These are phyloP conservation scores for Excalfactoria chinensis DNA, from an alignment of 2,113 vertebrate species.

Conservation along the genomic window DNA sequence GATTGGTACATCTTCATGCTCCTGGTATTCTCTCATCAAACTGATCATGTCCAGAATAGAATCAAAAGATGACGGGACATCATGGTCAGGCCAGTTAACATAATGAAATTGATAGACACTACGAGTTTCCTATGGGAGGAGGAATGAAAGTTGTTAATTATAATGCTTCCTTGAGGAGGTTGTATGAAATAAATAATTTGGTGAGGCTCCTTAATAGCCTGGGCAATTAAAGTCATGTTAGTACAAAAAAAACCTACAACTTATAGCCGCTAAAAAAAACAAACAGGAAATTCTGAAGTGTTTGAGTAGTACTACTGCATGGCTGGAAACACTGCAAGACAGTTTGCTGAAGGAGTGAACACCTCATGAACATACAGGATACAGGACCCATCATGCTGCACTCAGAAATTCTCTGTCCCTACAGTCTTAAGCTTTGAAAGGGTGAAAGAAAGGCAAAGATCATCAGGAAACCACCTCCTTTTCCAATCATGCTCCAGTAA, in stretches of 20 bases:
- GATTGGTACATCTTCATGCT: slow-evolving; percentile 94
- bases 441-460: background rate
- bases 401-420: background rate
- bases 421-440: background rate
- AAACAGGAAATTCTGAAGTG: background rate
- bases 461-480: background rate
- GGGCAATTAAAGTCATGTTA: background rate
- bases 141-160: background rate
- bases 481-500: background rate
- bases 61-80: slow-evolving; percentile 97
- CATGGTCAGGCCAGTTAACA: slow-evolving; percentile 98
- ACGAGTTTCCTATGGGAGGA: slow-evolving; percentile 84
- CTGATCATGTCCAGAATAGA: slow-evolving; percentile 99
- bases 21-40: slow-evolving; percentile 95
- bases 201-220: background rate
- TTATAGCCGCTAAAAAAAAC: background rate
- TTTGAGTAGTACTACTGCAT: background rate
- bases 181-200: background rate
- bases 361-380: background rate
- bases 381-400: background rate
- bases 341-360: background rate
- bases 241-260: background rate
- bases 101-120: slow-evolving; percentile 97
- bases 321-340: background rate
- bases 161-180: background rate